Percentiles rank a stretch among this genome's conserved stretches.
These are phyloP conservation scores for Protaetia brevitarsis DNA, from an alignment of 1,140 invertebrate species.

Conservation along the genomic window DNA sequence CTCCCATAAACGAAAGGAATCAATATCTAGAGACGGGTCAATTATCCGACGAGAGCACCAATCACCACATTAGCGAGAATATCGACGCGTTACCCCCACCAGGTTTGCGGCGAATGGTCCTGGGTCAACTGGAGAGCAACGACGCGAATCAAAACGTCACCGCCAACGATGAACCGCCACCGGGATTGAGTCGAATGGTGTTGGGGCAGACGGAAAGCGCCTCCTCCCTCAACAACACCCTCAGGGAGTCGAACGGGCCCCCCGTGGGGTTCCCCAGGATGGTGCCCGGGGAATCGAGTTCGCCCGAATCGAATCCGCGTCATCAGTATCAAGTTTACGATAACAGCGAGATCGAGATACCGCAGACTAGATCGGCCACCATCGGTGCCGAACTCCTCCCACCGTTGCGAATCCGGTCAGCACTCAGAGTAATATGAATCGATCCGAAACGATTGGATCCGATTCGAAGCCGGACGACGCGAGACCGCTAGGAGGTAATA, in stretches of 20 bases:
- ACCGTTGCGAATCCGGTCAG: constrained; percentile 16
- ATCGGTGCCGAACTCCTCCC: constrained; percentile 47
- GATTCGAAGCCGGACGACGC: constrained; percentile 26
- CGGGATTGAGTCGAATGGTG: constrained; percentile 50
- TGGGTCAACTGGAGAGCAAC: constrained; percentile 59
- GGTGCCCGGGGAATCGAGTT: constrained; percentile 55
- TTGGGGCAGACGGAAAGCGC: constrained; percentile 41
- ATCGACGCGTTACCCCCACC: constrained; percentile 55
- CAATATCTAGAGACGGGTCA: constrained; percentile 71
- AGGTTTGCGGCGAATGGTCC: constrained; percentile 59
- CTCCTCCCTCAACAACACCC: neutral
- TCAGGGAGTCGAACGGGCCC: constrained; percentile 39
- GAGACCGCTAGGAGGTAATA: constrained; percentile 1
- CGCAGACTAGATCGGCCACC: constrained; percentile 41
- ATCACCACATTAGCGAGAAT: constrained; percentile 38
- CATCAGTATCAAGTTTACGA: constrained; percentile 18
- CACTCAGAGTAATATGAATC: constrained; percentile 24
- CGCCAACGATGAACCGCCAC: constrained; percentile 41
- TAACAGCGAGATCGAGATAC: constrained; percentile 37
- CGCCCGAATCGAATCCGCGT: constrained; percentile 38
- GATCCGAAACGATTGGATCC: constrained; percentile 37
- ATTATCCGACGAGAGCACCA: constrained; percentile 49
- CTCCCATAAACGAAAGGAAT: constrained; percentile 64
- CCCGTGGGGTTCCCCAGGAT: constrained; percentile 57
- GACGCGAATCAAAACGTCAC: constrained; percentile 32